Evolutionary conservation across 2,888 invertebrate genomes (phyloP).

Genomic region (Philereme vetulata): DNA sequence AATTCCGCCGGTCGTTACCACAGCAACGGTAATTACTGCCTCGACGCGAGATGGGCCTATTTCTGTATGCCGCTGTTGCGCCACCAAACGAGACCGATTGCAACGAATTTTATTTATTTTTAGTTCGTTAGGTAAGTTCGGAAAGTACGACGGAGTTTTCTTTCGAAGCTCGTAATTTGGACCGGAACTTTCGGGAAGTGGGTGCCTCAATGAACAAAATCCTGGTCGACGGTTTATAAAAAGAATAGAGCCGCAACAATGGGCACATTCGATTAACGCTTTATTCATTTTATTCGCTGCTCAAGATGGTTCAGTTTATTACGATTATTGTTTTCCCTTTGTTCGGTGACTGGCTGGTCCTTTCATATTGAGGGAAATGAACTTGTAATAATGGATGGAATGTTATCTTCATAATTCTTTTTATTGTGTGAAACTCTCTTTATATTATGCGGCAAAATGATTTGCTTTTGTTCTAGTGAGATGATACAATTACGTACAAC

Average conservation of each 20-base stretch:
- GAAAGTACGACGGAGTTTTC: constrained; percentile 52
- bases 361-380: constrained; percentile 43
- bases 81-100: constrained; percentile 42
- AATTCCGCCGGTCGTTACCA: constrained; percentile 36
- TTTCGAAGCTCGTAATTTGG: constrained; percentile 63
- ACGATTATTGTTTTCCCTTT: constrained; percentile 57
- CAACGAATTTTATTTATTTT: constrained; percentile 57
- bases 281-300: constrained; percentile 52
- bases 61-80: constrained; percentile 43
- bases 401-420: constrained; percentile 44
- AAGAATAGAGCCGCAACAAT: constrained; percentile 60
- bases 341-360: constrained; percentile 45
- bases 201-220: constrained; percentile 59
- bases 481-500: constrained; percentile 5
- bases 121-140: constrained; percentile 58
- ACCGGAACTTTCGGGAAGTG: constrained; percentile 58
- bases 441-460: constrained; percentile 9
- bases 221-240: constrained; percentile 62
- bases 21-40: constrained; percentile 40
- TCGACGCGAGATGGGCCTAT: constrained; percentile 38
- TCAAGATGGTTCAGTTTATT: constrained; percentile 52
- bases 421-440: constrained; percentile 31
- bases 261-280: constrained; percentile 67
- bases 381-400: constrained; percentile 41
- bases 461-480: constrained; percentile 20